Evolutionary conservation across 2,888 invertebrate species (phyloP).

Genomic region (Nudaria mundana): DNA sequence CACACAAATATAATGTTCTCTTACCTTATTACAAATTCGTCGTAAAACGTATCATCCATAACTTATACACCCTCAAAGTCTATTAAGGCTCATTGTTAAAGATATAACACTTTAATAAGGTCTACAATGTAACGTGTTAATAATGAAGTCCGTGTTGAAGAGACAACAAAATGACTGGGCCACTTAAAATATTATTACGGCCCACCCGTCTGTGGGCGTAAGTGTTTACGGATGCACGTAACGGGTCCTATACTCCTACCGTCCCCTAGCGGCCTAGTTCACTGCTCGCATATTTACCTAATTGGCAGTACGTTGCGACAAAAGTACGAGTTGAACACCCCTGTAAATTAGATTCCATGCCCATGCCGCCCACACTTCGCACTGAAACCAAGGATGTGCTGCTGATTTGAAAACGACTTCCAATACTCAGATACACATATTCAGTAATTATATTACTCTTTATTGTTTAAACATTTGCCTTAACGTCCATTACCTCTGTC

Average conservation of each 20-base stretch:
- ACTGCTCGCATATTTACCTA: conserved; percentile 67
- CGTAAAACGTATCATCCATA: conserved; percentile 23
- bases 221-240: conserved; percentile 68
- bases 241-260: conserved; percentile 43
- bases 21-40: conserved; percentile 29
- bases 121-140: conserved; percentile 44
- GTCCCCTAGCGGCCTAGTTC: conserved; percentile 30
- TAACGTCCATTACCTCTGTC: too few relatives aligned
- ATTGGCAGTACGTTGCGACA: conserved; percentile 72
- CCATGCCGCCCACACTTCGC: conserved; percentile 37
- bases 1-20: too few relatives aligned
- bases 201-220: conserved; percentile 52
- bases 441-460: too few relatives aligned
- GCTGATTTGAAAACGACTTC: too few relatives aligned
- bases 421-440: too few relatives aligned
- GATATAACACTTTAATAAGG: conserved; percentile 39
- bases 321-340: conserved; percentile 60
- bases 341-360: conserved; percentile 69
- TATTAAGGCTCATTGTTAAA: conserved; percentile 24
- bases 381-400: conserved; percentile 27
- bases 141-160: conserved; percentile 50
- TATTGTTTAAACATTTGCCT: too few relatives aligned
- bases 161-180: conserved; percentile 48
- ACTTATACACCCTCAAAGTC: conserved; percentile 31
- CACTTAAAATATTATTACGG: conserved; percentile 65